Evolutionary conservation across 2,888 invertebrate genomes (phyloP).

Genomic region (Timema cristinae): DNA sequence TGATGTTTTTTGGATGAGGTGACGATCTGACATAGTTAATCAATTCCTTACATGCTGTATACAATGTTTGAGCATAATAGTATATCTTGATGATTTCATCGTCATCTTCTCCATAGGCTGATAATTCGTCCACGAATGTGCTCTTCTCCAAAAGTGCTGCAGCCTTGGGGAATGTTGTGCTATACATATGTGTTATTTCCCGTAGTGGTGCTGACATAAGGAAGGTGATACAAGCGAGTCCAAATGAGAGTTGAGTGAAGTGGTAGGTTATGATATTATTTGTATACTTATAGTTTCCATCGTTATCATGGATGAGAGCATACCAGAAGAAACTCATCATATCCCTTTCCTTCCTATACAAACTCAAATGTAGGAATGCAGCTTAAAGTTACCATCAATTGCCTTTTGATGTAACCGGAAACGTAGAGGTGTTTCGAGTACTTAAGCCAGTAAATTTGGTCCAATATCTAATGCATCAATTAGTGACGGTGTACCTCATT

Average conservation of each 20-base stretch:
- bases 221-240: slow-evolving; percentile 12
- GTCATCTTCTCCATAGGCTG: neutral
- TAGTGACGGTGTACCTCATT: neutral
- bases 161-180: neutral
- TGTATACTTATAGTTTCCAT: neutral
- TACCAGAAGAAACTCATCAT: slow-evolving; percentile 18
- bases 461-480: slow-evolving; percentile 11
- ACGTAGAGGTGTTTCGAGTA: neutral
- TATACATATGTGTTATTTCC: neutral
- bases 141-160: neutral
- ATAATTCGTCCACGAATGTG: slow-evolving; percentile 18
- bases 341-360: slow-evolving; percentile 10
- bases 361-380: slow-evolving; percentile 10
- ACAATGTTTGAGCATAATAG: neutral
- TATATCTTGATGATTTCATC: neutral
- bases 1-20: too few species aligned
- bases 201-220: slow-evolving; percentile 2
- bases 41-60: too few species aligned
- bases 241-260: slow-evolving; percentile 11
- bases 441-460: slow-evolving; percentile 16
- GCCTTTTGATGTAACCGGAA: slow-evolving; percentile 4
- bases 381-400: neutral
- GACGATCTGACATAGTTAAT: too few species aligned
- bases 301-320: neutral
- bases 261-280: neutral